Base-by-base conservation (phyloP, 64 coral and sea anemone species). In the Platygyra sinensis region DNA sequence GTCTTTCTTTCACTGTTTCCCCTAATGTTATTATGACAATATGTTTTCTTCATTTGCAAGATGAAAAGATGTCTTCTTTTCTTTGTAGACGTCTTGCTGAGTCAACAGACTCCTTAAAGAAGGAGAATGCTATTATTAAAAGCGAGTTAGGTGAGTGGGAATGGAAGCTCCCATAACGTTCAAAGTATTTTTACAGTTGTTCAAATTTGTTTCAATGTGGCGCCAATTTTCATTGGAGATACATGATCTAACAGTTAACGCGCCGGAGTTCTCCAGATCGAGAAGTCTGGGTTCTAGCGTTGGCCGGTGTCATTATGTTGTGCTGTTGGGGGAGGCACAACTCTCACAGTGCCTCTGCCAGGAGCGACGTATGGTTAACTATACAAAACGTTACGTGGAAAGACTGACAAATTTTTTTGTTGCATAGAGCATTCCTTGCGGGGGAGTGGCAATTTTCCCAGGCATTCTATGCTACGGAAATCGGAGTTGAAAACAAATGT, bases 81-180 rank as follows among this genome's bases (percentile, higher is more conserved):
- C 33, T 52, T 72, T 49, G 50, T 25, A 91, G 89, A 76, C 78
- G 74, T 16, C 73, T 91, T 60, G 33, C 13, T 42, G 90, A 92
- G 10, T 64, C 90, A 63, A 69, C 46, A 13, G 86, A 74, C 18
- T 30, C 90, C 8, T 74, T 92, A 22, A 84, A 92, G 33, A 87
- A 92, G 52, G 90, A 92, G n/a, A 87, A 52, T 30, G 31, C 74
- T 57, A 25, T 65, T 16, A 62, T 92, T 11, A 92, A 92, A 11
- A 72, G 50, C 51, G 90, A 92, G 76, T 60, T 92, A 71, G 90
- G 90, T 92, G 22, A 79, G 75, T 72, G 18, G 9, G 59, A 67
- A 25, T 19, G 31, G 18, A 3, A 77, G n/a, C 22, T 24, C 17
- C 28, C 11, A 30, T 51, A 77, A 36, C 6, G 18, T 77, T 16